Evolutionary conservation across 2,888 invertebrate genomes (phyloP).

Genomic region (Diplolepis rosae): DNA sequence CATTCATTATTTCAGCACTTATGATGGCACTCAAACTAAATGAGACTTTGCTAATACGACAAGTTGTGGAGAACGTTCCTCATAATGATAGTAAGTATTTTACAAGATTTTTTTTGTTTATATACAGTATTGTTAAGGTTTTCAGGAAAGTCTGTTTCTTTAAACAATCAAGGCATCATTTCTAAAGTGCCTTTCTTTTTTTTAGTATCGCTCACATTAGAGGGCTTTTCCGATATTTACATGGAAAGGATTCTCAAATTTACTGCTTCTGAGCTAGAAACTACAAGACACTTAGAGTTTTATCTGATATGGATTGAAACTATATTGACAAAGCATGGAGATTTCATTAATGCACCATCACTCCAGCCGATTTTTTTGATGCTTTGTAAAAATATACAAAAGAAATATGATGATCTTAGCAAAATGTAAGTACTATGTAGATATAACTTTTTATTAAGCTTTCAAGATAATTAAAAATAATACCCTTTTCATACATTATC

Average conservation of each 20-base stretch:
- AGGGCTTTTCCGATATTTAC: constrained; percentile 83
- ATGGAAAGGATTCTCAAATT: constrained; percentile 83
- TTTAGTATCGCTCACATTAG: constrained; percentile 85
- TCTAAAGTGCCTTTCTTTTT: constrained; percentile 6
- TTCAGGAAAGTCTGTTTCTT: background rate
- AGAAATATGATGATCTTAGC: constrained; percentile 86
- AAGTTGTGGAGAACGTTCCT: constrained; percentile 89
- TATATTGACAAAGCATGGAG: constrained; percentile 81
- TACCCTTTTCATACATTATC: background rate
- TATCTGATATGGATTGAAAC: constrained; percentile 87
- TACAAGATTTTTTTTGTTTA: too few relatives aligned
- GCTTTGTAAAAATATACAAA: constrained; percentile 86
- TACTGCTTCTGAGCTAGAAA: constrained; percentile 83
- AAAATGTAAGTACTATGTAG: constrained; percentile 82
- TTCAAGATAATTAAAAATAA: background rate
- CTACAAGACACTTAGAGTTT: constrained; percentile 90
- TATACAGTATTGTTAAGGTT: background rate
- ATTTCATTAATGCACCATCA: constrained; percentile 75
- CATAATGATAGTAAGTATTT: constrained; percentile 80
- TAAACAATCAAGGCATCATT: background rate
- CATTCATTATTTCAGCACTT: constrained; percentile 80
- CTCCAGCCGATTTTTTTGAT: constrained; percentile 81
- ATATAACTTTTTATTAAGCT: constrained; percentile 32
- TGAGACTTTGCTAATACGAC: constrained; percentile 83
- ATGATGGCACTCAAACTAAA: constrained; percentile 90